phyloP scores from a whole-genome alignment of 1,140 invertebrate species.

The Nautilus pompilius region DNA sequence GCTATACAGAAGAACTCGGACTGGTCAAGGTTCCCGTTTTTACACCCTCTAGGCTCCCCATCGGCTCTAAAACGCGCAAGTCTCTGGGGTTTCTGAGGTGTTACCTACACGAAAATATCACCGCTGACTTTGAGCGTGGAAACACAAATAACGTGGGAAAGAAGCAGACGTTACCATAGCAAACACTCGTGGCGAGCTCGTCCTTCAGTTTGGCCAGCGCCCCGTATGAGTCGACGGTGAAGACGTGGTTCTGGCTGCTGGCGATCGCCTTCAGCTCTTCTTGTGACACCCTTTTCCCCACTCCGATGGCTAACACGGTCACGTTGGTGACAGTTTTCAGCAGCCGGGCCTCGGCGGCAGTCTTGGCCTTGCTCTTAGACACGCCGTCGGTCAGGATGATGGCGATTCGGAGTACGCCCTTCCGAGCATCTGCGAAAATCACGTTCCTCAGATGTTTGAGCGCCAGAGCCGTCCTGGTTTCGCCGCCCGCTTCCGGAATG shows the following conservation, averaged over 20 bases:
- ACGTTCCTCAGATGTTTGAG: constrained; percentile 13
- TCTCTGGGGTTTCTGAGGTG: no score
- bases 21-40: no score
- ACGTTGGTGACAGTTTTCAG: constrained; percentile 4
- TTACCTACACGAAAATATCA: no score
- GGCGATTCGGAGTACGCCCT: constrained; percentile 16
- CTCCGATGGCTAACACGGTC: constrained; percentile 28
- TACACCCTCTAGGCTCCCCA: no score
- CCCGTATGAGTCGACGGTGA: constrained; percentile 22
- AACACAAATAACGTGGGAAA: no score
- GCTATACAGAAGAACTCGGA: no score
- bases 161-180: constrained; percentile 31
- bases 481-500: constrained; percentile 13
- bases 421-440: constrained; percentile 18
- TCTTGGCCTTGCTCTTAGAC: constrained; percentile 13
- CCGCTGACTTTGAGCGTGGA: no score
- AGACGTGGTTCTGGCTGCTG: constrained; percentile 21
- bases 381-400: constrained; percentile 42
- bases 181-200: constrained; percentile 19
- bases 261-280: constrained; percentile 28
- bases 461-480: constrained; percentile 30
- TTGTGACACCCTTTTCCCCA: constrained; percentile 18
- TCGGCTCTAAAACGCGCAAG: no score
- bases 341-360: constrained; percentile 5
- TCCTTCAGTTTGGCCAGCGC: constrained; percentile 21